Base-by-base conservation (phyloP, 2,797 vertebrate genomes). In the Lemur catta region DNA sequence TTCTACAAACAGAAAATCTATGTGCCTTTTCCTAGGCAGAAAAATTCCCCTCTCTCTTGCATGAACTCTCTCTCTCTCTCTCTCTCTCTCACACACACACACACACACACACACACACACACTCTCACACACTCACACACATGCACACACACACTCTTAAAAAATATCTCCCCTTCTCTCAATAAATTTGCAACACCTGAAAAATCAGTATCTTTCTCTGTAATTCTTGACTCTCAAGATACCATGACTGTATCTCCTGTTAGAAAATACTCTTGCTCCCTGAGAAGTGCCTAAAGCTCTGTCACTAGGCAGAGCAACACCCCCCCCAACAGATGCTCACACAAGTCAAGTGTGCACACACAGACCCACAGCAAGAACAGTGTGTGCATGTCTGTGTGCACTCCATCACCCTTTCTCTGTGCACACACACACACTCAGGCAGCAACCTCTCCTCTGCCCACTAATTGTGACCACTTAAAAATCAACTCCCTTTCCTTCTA, bases 401-500 rank as follows among this genome's bases (percentile, higher is more conserved):
- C 4, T 28, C 10, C 0, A 3, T 4, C 30, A 24, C 28, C 38
- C 20, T n/a, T 15, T 22, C 43, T 10, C 41, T n/a, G 26, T 38
- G 1, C 9, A 50, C 17, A 3, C 17, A 3, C 26, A 30, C 4
- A 6, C n/a, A 20, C 48, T 2, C 18, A 0, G 20, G 20, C 35
- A 50, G 69, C 89, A 69, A 30, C 1, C 0, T 1, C 7, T 14
- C 75, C 82, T 50, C 35, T 43, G 38, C 15, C 72, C 55, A 6
- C 14, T 12, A 41, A 26, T 4, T 28, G 50, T 30, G 18, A 11
- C 10, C 0, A 2, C 20, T 12, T 12, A 30, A 65, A 57, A 52
- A 71, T 48, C 85, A 63, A 14, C 24, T 5, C 20, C 14, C n/a
- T 28, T 33, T 43, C 48, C 22, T 50, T 28, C 74, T 89, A 4